Evolutionary conservation across 2,888 invertebrate genomes (phyloP), one percentile per base, ranked within the genome.

Genomic region (Trachelus troglodyta): DNA sequence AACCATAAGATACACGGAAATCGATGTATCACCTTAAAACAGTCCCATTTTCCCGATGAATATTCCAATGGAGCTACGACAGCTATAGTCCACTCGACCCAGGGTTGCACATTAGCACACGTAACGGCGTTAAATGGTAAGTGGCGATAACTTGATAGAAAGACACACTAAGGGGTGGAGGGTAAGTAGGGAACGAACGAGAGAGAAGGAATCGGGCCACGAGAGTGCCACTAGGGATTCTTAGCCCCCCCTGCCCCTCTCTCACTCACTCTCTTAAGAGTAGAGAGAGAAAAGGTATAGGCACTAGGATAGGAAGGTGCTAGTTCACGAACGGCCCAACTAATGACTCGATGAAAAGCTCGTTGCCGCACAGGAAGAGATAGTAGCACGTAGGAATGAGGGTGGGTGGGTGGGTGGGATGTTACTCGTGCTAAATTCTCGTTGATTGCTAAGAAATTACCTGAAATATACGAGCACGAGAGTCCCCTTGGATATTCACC

Each of bases 261-360:
- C 37, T 12, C 37, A 12, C 37, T 6, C 40, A 1, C 40, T 40
- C 40, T 40, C 15, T 40, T 40, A 40, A 15, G 15, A 73, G 35
- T 31, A 56, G 37, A 69, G 31, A 68, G 73, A 75, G 56, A 77
- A 73, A 77, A 74, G 68, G 76, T 76, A 73, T 74, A 76, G 74
- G 78, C 71, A 77, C 73, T 31, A n/a, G 33, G 77, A 75, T 73
- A 75, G 69, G 76, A 76, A 78, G 78, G 79, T 71, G 69, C 76
- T 75, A 76, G 76, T 75, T 79, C 74, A 76, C 74, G 76, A 81
- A 81, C 78, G 78, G 78, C 82, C 85, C 88, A 90, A 90, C 89
- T 90, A 91, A 91, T 89, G 91, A 90, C 90, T 90, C 90, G 89
- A 91, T 91, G 90, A 91, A 91, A 91, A 90, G 86, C 91, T 91